Evolutionary conservation across 1,140 invertebrate genomes (phyloP).

Genomic region (Leptopilina clavipes): DNA sequence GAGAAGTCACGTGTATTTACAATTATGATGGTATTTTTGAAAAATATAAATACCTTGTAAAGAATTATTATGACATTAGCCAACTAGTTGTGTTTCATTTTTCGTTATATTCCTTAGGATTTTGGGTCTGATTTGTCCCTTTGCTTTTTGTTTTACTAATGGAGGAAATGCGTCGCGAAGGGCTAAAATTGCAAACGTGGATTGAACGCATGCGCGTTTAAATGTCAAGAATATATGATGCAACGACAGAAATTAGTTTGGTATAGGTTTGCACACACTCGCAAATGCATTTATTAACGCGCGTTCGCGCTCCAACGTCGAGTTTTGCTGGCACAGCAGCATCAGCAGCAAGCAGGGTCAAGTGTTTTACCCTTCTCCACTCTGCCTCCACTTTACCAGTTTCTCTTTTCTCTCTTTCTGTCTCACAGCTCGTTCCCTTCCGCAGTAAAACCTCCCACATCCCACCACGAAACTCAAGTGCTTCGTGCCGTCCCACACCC

Average conservation of each 20-base stretch:
- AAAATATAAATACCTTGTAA: no score
- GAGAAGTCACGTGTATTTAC: background rate
- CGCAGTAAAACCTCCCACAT: background rate
- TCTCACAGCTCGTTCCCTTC: background rate
- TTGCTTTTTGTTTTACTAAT: no score
- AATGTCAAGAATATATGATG: background rate
- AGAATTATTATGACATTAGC: no score
- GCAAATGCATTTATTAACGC: constrained; percentile 67
- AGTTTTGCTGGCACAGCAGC: constrained; percentile 65
- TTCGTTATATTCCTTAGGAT: no score
- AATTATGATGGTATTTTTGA: no score
- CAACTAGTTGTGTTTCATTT: no score
- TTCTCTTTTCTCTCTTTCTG: constrained; percentile 33
- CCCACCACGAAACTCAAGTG: constrained; percentile 31
- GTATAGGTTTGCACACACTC: constrained; percentile 44
- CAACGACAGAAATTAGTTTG: constrained; percentile 25
- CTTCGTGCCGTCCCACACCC: constrained; percentile 37
- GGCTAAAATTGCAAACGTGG: constrained; percentile 59
- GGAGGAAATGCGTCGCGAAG: no score
- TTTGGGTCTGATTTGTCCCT: no score
- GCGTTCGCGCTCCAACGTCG: constrained; percentile 53
- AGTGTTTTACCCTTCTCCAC: constrained; percentile 61
- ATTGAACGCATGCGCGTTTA: constrained; percentile 39
- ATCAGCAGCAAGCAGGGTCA: constrained; percentile 67
- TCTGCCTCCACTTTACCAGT: constrained; percentile 48